Conservation (phyloP, 2,888 invertebrate genomes). For the Heliconius charithonia region DNA sequence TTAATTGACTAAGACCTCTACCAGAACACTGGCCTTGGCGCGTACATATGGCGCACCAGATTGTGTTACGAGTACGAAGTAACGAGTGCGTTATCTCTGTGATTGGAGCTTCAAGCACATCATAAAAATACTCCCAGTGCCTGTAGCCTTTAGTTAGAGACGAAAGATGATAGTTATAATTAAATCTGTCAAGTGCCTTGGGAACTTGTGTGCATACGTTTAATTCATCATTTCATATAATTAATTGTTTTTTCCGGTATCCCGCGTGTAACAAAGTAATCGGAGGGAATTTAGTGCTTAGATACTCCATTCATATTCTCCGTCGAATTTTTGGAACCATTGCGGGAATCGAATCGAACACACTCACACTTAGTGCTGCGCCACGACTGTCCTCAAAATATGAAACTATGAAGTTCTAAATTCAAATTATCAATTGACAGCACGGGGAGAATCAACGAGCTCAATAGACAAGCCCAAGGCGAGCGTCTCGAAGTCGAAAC, state of each 20-base stretch:
- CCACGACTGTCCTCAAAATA: too few relatives aligned
- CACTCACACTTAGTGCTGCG: too few relatives aligned
- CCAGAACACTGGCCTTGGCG: conserved; percentile 51
- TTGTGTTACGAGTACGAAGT: conserved; percentile 66
- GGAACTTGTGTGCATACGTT: conserved; percentile 42
- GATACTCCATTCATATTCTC: too few relatives aligned
- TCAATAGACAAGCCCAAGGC: conserved; percentile 73
- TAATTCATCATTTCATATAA: not conserved
- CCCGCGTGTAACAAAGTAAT: too few relatives aligned
- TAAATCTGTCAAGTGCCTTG: conserved; percentile 55
- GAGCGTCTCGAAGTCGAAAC: conserved; percentile 62
- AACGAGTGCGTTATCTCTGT: conserved; percentile 71
- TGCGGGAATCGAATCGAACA: too few relatives aligned
- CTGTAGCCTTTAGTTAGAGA: conserved; percentile 50
- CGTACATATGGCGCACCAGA: conserved; percentile 67
- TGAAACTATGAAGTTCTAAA: not conserved
- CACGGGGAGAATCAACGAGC: conserved; percentile 64
- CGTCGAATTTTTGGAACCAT: too few relatives aligned
- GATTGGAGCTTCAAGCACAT: conserved; percentile 70
- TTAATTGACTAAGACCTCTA: conserved; percentile 16
- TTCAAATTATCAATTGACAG: conserved; percentile 52
- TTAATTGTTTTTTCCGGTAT: too few relatives aligned
- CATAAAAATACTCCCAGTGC: conserved; percentile 69
- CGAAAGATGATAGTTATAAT: conserved; percentile 52
- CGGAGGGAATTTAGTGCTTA: too few relatives aligned